Base-by-base conservation (phyloP, 1,140 invertebrate genomes). In the Medauroidea extradentata region DNA sequence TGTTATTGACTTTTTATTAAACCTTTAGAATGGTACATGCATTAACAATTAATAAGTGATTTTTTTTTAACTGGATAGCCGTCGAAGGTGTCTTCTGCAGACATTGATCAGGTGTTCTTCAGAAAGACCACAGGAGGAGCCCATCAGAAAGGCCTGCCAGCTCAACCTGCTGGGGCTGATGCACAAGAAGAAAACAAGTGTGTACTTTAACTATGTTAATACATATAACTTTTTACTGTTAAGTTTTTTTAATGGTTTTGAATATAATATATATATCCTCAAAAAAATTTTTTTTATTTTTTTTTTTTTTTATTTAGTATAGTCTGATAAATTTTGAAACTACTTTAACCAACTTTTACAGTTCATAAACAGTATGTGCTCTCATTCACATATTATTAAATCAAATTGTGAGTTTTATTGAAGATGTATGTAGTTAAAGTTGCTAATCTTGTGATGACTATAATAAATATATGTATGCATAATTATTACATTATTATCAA, bases 71-170 rank as follows among this genome's bases (percentile, higher is more conserved):
- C n/a, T n/a, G n/a, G 63, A 43, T 57, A 61, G 58, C 27, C 19
- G 16, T 42, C 48, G 48, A 61, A 61, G 41, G 48, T 61, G 46
- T 44, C 7, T 27, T 13, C 29, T n/a, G 23, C 19, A 5, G 53
- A 54, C 19, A 8, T 77, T n/a, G 75, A 77, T 54, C 67, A 63
- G 59, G 68, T 66, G 42, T 77, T 77, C 57, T 90, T 89, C 63
- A 64, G 72, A 39, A 68, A 73, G 24, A 65, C 69, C 9, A 62
- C 19, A 14, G 63, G 67, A 7, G 72, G 72, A 25, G 69, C 74
- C 52, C 81, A 85, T 64, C 59, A 73, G 3, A 83, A 78, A 66
- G 78, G 79, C n/a, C 60, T 71, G 4, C 39, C 58, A 49, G 34
- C 57, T 39, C 34, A 61, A 18, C 65, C 64, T n/a, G n/a, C n/a